Conservation (phyloP, 2,888 invertebrate genomes). For the Pyrrhopygopsis socrates region DNA sequence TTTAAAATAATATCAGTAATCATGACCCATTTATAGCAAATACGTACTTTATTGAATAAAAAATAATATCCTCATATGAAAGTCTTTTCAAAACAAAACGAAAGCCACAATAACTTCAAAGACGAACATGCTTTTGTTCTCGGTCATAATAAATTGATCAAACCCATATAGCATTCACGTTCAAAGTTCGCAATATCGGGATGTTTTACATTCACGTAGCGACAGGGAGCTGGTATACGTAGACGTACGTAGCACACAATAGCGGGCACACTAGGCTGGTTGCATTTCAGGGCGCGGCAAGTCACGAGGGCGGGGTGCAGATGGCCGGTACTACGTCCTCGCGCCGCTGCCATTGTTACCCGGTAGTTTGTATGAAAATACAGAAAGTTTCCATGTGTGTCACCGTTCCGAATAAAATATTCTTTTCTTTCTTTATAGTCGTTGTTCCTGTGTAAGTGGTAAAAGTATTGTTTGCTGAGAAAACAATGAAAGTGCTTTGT, state of each 20-base stretch:
- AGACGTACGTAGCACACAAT: constrained; percentile 83
- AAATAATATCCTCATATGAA: not conserved
- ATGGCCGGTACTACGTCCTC: constrained; percentile 86
- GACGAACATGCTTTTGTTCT: not conserved
- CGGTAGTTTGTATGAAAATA: constrained; percentile 94
- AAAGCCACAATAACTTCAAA: not conserved
- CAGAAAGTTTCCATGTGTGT: constrained; percentile 93
- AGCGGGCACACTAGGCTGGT: constrained; percentile 84
- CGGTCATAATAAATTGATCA: constrained; percentile 32
- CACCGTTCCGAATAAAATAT: constrained; percentile 93
- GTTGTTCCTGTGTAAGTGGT: constrained; percentile 91
- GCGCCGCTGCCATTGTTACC: constrained; percentile 91
- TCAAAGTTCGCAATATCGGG: constrained; percentile 78
- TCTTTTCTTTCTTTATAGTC: constrained; percentile 92
- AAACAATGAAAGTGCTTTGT: constrained; percentile 90
- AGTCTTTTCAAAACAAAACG: not conserved
- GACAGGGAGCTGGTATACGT: constrained; percentile 67
- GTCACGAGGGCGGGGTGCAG: constrained; percentile 90
- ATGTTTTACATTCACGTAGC: constrained; percentile 56
- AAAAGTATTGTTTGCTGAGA: constrained; percentile 91
- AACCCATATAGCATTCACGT: constrained; percentile 48
- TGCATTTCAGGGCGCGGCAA: constrained; percentile 91
- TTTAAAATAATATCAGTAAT: no score
- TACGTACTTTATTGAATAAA: no score
- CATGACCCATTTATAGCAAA: no score